Conservation (phyloP, 2,888 invertebrate species). For the Acholoe squamosa region DNA sequence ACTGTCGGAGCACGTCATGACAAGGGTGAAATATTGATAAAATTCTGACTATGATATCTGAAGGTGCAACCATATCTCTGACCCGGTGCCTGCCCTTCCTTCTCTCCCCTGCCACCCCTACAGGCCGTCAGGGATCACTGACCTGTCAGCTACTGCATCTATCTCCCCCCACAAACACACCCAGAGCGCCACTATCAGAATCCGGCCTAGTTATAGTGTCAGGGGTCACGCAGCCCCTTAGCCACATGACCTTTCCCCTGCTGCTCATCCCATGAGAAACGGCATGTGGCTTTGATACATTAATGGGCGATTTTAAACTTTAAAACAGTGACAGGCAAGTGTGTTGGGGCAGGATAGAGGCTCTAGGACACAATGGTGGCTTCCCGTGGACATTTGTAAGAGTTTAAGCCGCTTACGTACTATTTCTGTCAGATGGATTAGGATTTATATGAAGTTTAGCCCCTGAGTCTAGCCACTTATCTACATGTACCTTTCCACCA, state of each 20-base stretch:
- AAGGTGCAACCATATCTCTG: background rate
- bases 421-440: too few relatives aligned
- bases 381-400: too few relatives aligned
- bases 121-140: background rate
- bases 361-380: too few relatives aligned
- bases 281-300: background rate
- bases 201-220: background rate
- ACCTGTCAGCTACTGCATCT: background rate
- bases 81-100: background rate
- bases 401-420: too few relatives aligned
- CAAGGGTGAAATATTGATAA: conserved; percentile 42
- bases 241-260: background rate
- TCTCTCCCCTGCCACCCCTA: background rate
- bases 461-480: too few relatives aligned
- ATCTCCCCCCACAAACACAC: conserved; percentile 9
- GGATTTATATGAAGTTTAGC: too few relatives aligned
- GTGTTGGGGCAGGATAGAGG: too few relatives aligned
- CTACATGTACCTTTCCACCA: too few relatives aligned
- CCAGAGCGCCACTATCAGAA: background rate
- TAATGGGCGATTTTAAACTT: too few relatives aligned
- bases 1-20: conserved; percentile 14
- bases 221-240: background rate
- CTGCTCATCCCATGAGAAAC: background rate
- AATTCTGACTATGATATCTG: conserved; percentile 39
- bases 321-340: too few relatives aligned